Evolutionary conservation across 2,888 invertebrate species (phyloP).

Genomic region (Spodoptera picta): DNA sequence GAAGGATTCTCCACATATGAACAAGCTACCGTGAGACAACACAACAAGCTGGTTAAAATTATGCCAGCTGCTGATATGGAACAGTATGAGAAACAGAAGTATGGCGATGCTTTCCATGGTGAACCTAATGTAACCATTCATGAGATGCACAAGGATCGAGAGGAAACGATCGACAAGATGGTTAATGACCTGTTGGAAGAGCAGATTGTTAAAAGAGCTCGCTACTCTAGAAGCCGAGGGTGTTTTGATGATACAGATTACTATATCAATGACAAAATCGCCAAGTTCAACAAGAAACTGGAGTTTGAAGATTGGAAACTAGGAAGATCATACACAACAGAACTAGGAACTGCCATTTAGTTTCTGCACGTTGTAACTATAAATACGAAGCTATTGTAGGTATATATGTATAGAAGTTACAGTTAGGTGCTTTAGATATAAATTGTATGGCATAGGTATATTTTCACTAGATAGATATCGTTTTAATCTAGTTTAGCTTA

Average conservation of each 20-base stretch:
- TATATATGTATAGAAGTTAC: too few species aligned
- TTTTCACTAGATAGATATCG: too few species aligned
- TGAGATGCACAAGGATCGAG: constrained; percentile 93
- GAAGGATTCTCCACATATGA: too few species aligned
- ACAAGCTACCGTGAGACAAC: too few species aligned
- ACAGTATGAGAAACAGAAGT: too few species aligned
- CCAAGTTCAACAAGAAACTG: constrained; percentile 91
- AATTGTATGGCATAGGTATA: constrained; percentile 87
- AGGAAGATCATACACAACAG: constrained; percentile 98
- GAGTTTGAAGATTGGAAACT: constrained; percentile 98
- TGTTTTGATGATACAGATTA: constrained; percentile 99
- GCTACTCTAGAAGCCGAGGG: constrained; percentile 97
- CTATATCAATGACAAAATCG: constrained; percentile 95
- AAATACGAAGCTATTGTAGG: too few species aligned
- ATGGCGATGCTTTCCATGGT: too few species aligned
- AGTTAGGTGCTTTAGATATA: constrained; percentile 90
- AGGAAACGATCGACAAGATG: constrained; percentile 97
- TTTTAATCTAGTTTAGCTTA: too few species aligned
- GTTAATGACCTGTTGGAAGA: constrained; percentile 96
- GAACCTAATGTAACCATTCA: constrained; percentile 90
- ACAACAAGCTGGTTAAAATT: too few species aligned
- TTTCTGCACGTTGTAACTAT: constrained; percentile 93
- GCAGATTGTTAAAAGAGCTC: constrained; percentile 97
- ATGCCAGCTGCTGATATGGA: too few species aligned
- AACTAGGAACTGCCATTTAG: constrained; percentile 98